Percentiles rank a stretch among this genome's conserved stretches.
These are phyloP conservation scores for Nemurella pictetii DNA, from an alignment of 2,888 invertebrate genomes.

Conservation along the genomic window DNA sequence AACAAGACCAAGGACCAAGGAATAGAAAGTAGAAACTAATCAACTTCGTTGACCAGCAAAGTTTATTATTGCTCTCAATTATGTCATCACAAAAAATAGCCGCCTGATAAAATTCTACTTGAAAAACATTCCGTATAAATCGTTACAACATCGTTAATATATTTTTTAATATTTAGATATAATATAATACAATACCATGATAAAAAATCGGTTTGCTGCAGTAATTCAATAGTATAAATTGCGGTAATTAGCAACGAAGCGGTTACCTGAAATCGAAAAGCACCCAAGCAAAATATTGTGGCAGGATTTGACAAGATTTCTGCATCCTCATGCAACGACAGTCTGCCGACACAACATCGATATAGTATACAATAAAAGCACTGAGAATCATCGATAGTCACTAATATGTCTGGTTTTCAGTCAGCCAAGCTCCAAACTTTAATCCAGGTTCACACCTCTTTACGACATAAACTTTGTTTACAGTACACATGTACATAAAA, in stretches of 20 bases:
- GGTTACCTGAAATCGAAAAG: neutral
- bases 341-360: neutral
- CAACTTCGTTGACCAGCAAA: constrained; percentile 13
- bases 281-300: neutral
- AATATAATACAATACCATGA: constrained; percentile 6
- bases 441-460: neutral
- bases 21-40: neutral
- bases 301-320: neutral
- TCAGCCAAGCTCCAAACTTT: neutral
- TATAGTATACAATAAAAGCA: neutral
- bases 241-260: neutral
- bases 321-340: neutral
- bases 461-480: no score
- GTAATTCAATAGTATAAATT: neutral
- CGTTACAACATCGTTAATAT: neutral
- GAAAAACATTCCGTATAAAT: constrained; percentile 11
- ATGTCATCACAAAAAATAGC: constrained; percentile 17
- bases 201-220: neutral
- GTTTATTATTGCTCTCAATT: constrained; percentile 25
- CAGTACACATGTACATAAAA: no score
- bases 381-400: neutral
- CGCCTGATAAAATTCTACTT: neutral
- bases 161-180: constrained; percentile 12
- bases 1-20: constrained; percentile 9
- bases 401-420: no score